phyloP scores from a whole-genome alignment of 2,113 vertebrate species.

The Saimiri boliviensis region DNA sequence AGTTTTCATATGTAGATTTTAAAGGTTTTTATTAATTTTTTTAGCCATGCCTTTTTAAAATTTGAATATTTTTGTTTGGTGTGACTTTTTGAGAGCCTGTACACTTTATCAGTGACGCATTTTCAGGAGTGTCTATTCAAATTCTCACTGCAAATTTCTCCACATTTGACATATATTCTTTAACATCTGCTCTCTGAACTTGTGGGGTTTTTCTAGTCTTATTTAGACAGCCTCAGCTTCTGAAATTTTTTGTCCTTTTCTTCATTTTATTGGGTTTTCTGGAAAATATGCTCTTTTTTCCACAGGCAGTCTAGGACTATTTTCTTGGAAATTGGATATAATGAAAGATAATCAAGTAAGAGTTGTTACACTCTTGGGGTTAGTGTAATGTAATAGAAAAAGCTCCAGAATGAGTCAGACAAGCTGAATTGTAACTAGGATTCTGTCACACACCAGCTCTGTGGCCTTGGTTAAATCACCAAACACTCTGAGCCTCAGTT shows the following conservation, averaged over 20 bases:
- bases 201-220: background rate
- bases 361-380: background rate
- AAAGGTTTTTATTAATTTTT: background rate
- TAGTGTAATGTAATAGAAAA: background rate
- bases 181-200: background rate
- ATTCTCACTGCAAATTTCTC: background rate
- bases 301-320: background rate
- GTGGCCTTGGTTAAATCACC: background rate
- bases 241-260: background rate
- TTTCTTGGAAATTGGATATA: background rate
- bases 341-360: constrained; percentile 31
- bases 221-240: background rate
- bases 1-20: background rate
- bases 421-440: background rate
- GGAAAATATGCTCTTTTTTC: background rate
- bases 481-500: background rate
- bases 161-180: background rate
- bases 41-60: background rate
- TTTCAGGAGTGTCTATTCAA: background rate
- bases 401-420: background rate
- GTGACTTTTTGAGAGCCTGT: background rate
- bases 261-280: constrained; percentile 5
- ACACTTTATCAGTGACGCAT: background rate
- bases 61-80: background rate
- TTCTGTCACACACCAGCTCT: background rate